Percentiles rank a stretch among this genome's conserved stretches.
Conservation (phyloP, 2,113 vertebrate species). For the Cinclus mexicanus region DNA sequence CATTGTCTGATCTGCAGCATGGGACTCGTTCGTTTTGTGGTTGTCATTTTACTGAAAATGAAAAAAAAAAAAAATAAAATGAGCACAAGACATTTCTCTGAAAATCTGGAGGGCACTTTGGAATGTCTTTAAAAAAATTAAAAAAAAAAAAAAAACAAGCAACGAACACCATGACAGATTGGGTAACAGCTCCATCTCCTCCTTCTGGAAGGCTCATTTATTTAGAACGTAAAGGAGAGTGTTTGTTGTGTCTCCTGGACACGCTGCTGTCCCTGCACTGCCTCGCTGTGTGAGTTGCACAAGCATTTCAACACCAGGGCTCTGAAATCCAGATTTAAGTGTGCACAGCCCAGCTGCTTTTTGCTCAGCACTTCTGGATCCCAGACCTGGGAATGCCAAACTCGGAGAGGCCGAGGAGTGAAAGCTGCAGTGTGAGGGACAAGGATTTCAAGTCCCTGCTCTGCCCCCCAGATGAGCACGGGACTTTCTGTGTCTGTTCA, state of each 20-base stretch:
- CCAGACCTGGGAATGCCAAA: neutral
- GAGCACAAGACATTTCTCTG: neutral
- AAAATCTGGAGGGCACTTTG: slow-evolving; percentile 33
- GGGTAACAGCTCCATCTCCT: neutral
- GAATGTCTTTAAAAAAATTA: neutral
- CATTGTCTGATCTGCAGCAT: slow-evolving; percentile 23
- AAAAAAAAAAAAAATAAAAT: neutral
- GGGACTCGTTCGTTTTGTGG: slow-evolving; percentile 48
- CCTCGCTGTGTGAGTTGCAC: neutral
- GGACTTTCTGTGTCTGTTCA: neutral
- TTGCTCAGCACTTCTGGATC: neutral
- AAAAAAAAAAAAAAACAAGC: neutral
- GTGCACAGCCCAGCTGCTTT: neutral
- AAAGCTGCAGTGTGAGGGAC: neutral
- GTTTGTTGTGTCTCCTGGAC: slow-evolving; percentile 41
- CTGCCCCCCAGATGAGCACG: neutral
- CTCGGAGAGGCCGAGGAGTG: neutral
- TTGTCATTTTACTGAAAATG: slow-evolving; percentile 4
- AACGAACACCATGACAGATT: neutral
- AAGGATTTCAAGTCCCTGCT: neutral
- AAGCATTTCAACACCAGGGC: slow-evolving; percentile 23
- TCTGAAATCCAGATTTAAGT: neutral
- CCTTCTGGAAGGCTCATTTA: neutral
- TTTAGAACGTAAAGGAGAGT: neutral
- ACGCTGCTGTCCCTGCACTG: neutral